phyloP scores from a whole-genome alignment of 2,113 vertebrate genomes.

The Ranitomeya imitator region DNA sequence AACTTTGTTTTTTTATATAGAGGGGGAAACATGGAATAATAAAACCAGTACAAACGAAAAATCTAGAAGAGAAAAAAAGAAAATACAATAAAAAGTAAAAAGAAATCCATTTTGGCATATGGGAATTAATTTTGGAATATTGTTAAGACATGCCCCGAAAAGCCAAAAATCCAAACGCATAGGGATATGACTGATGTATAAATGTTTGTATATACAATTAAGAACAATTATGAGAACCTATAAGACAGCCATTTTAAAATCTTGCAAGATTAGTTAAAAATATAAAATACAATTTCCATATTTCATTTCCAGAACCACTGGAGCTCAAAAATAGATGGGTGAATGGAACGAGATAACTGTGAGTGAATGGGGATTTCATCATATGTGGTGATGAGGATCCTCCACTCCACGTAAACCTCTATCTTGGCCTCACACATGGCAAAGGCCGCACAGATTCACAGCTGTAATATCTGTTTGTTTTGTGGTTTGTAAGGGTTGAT shows the following conservation, averaged over 20 bases:
- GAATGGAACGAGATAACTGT: slow-evolving; percentile 18
- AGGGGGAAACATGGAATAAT: slow-evolving; percentile 73
- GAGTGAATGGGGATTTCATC: slow-evolving; percentile 15
- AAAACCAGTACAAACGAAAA: slow-evolving; percentile 61
- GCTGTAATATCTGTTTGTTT: slow-evolving; percentile 38
- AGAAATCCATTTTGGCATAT: too few relatives aligned
- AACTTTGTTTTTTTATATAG: slow-evolving; percentile 74
- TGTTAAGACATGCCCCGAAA: too few relatives aligned
- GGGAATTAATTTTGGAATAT: too few relatives aligned
- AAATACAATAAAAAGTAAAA: too few relatives aligned
- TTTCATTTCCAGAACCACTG: slow-evolving; percentile 33
- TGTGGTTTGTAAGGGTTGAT: slow-evolving; percentile 41
- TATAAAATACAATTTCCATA: slow-evolving; percentile 1
- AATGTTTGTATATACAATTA: not conserved
- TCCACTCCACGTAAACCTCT: slow-evolving; percentile 19
- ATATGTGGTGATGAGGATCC: slow-evolving; percentile 23
- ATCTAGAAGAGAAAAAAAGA: too few relatives aligned
- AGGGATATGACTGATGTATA: not conserved
- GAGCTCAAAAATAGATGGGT: not conserved
- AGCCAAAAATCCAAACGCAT: too few relatives aligned
- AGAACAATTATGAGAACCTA: not conserved
- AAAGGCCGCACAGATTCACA: slow-evolving; percentile 9
- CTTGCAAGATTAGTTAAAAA: not conserved
- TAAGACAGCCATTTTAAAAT: not conserved
- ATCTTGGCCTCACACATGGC: slow-evolving; percentile 29